Conservation (phyloP, 37 sponge, comb jelly and placozoan genomes). For the Spongia lamella region DNA sequence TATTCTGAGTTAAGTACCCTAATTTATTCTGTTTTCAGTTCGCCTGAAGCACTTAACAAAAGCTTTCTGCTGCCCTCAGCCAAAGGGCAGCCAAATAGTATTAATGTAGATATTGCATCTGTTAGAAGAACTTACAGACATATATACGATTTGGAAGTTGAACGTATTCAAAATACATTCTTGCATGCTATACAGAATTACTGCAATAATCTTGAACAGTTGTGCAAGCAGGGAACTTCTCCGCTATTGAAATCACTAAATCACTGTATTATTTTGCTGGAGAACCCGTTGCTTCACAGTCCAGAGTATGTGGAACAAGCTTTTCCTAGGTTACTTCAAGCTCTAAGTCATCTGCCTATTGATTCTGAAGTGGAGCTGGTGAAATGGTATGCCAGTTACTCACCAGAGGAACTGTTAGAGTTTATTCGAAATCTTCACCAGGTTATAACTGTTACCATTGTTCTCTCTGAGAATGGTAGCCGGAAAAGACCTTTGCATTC, state of each 20-base stretch:
- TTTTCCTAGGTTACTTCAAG: constrained; percentile 55
- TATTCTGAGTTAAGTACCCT: constrained; percentile 40
- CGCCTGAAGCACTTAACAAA: constrained; percentile 46
- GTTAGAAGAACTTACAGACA: constrained; percentile 37
- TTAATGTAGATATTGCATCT: constrained; percentile 46
- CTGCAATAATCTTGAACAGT: constrained; percentile 8
- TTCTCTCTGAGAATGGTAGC: constrained; percentile 36
- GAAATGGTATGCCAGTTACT: constrained; percentile 57
- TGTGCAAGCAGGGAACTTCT: neutral
- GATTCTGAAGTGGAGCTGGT: constrained; percentile 52
- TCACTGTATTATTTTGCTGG: constrained; percentile 66
- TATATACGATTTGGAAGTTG: constrained; percentile 36
- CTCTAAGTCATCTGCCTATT: constrained; percentile 25
- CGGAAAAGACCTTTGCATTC: constrained; percentile 17
- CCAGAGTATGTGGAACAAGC: constrained; percentile 76
- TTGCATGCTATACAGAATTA: constrained; percentile 67
- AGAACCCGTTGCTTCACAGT: constrained; percentile 77
- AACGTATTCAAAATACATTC: constrained; percentile 50
- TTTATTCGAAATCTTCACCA: constrained; percentile 66
- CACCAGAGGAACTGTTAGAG: constrained; percentile 35
- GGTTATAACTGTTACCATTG: constrained; percentile 48
- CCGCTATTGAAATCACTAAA: constrained; percentile 30
- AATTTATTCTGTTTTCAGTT: constrained; percentile 64
- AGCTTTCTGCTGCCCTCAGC: constrained; percentile 49
- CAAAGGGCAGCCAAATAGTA: neutral